Evolutionary conservation across 2,888 invertebrate genomes (phyloP).

Genomic region (Meganola albula): DNA sequence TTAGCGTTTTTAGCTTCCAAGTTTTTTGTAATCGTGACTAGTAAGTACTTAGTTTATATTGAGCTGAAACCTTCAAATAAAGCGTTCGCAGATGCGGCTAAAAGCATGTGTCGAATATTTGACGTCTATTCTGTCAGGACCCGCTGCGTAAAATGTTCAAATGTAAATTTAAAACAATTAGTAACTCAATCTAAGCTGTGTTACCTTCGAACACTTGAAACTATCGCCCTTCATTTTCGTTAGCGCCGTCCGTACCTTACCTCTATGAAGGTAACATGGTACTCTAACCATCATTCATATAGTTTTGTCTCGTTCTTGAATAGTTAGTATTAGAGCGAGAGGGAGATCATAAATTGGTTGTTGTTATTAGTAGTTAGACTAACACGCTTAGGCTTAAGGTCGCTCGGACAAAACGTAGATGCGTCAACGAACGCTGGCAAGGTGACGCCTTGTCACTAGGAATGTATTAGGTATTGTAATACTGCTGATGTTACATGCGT

Average conservation of each 20-base stretch:
- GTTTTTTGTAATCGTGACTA: too few species aligned
- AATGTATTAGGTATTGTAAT: constrained; percentile 65
- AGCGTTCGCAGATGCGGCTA: constrained; percentile 19
- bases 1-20: too few species aligned
- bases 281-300: constrained; percentile 51
- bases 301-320: constrained; percentile 48
- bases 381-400: constrained; percentile 68
- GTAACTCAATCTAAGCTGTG: constrained; percentile 46
- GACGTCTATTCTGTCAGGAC: constrained; percentile 10
- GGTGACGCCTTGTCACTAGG: constrained; percentile 70
- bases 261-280: constrained; percentile 63
- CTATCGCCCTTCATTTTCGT: constrained; percentile 74
- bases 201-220: constrained; percentile 66
- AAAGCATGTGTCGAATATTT: constrained; percentile 18
- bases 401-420: constrained; percentile 71
- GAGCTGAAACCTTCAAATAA: constrained; percentile 16
- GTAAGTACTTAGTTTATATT: too few species aligned
- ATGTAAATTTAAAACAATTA: constrained; percentile 53
- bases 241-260: constrained; percentile 68
- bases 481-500: constrained; percentile 40
- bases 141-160: constrained; percentile 35
- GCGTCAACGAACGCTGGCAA: constrained; percentile 76
- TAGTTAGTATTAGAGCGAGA: constrained; percentile 45
- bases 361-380: constrained; percentile 60
- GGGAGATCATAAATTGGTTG: constrained; percentile 56